Conservation (phyloP, 2,797 vertebrate genomes). For the Chaetophractus vellerosus region DNA sequence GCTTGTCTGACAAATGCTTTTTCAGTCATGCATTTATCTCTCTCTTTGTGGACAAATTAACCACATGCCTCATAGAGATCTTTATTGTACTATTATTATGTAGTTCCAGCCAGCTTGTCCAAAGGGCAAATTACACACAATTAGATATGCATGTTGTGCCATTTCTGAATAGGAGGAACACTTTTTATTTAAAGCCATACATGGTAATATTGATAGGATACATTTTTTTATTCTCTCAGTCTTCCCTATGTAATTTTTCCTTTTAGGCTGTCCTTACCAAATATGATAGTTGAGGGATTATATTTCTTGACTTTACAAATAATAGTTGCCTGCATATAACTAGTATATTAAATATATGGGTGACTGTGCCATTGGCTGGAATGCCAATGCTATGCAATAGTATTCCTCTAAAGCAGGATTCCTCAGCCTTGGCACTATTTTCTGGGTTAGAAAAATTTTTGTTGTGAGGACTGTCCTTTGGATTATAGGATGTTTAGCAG, state of each 20-base stretch:
- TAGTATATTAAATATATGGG: not conserved
- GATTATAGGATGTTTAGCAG: too few relatives aligned
- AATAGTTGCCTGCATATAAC: accelerated
- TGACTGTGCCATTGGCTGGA: not conserved
- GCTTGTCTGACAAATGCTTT: slow-evolving; percentile 40
- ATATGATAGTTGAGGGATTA: not conserved
- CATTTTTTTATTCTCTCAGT: not conserved
- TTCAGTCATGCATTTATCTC: slow-evolving; percentile 14
- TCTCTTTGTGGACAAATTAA: not conserved
- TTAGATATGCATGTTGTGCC: not conserved
- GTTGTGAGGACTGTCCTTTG: not conserved
- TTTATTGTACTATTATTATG: slow-evolving; percentile 51
- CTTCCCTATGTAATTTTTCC: not conserved
- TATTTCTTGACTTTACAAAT: not conserved
- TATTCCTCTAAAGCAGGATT: not conserved
- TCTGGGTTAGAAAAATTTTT: not conserved
- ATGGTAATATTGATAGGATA: not conserved
- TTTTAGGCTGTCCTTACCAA: not conserved
- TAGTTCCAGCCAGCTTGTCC: not conserved
- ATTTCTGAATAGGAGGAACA: not conserved
- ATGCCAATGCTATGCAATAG: accelerated
- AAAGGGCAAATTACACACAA: not conserved
- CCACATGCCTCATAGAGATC: not conserved
- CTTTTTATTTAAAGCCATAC: not conserved
- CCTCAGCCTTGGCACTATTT: not conserved